phyloP scores from a whole-genome alignment of 2,113 vertebrate species.

The Vulpes vulpes region DNA sequence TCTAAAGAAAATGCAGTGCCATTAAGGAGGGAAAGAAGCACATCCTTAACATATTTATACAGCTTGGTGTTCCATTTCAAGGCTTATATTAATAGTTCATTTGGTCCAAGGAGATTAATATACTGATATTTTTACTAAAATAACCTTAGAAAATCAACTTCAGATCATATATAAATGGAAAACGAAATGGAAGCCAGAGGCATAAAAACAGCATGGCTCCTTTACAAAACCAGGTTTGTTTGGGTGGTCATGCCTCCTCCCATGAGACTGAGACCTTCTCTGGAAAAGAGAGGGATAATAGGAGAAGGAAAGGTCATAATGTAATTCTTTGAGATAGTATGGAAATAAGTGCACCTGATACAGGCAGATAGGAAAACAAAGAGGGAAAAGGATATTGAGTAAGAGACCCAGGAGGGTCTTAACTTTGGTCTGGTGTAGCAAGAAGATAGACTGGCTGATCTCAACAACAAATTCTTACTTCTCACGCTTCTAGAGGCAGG shows the following conservation, averaged over 20 bases:
- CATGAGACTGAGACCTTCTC: not conserved
- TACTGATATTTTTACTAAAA: not conserved
- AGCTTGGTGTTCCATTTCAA: slow-evolving; percentile 24
- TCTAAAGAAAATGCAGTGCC: not conserved
- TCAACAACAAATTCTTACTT: not conserved
- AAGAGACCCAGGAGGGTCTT: not conserved
- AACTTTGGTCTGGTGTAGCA: not conserved
- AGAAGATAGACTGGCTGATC: not conserved
- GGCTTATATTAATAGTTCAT: not conserved
- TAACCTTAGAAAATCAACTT: not conserved
- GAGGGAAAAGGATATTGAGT: not conserved
- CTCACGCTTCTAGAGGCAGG: not conserved
- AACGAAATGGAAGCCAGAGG: not conserved
- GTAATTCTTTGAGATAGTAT: not conserved
- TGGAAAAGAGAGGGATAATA: not conserved
- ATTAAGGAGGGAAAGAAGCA: not conserved
- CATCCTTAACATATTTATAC: slow-evolving; percentile 19
- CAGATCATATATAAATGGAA: not conserved
- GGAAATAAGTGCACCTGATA: not conserved
- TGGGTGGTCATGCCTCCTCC: not conserved
- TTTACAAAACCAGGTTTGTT: not conserved
- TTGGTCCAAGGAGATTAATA: not conserved
- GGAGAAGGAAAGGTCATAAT: not conserved
- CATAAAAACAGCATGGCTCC: not conserved
- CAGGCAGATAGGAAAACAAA: not conserved